Conservation (phyloP, 2,888 invertebrate genomes). For the Drosophila merina region DNA sequence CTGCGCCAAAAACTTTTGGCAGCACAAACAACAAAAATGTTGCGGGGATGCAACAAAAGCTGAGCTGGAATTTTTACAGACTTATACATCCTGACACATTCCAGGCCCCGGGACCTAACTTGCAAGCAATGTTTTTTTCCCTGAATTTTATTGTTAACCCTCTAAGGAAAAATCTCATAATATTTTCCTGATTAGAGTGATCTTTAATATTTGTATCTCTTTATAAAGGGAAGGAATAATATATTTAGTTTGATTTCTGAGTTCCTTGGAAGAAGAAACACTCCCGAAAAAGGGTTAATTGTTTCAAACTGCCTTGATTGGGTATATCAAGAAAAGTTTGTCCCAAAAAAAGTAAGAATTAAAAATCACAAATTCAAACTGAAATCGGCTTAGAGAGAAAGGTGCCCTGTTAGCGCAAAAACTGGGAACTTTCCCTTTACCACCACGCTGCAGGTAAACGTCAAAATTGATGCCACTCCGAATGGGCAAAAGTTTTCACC, state of each 20-base stretch:
- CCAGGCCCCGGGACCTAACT: slow-evolving; percentile 43
- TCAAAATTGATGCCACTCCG: slow-evolving; percentile 82
- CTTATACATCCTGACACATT: slow-evolving; percentile 65
- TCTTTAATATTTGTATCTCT: neutral
- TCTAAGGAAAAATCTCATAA: neutral
- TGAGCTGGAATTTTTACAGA: slow-evolving; percentile 63
- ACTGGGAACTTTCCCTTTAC: slow-evolving; percentile 52
- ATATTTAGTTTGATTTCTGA: neutral
- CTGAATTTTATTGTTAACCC: neutral
- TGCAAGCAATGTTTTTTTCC: slow-evolving; percentile 24
- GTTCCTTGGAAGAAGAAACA: neutral
- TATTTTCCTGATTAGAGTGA: neutral
- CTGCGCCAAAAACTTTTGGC: slow-evolving; percentile 71
- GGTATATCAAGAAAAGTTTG: slow-evolving; percentile 61
- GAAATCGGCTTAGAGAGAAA: slow-evolving; percentile 59
- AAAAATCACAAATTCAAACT: slow-evolving; percentile 27
- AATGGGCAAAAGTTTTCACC: slow-evolving; percentile 63
- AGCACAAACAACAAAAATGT: slow-evolving; percentile 28
- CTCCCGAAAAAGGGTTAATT: slow-evolving; percentile 3
- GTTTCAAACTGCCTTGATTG: slow-evolving; percentile 41
- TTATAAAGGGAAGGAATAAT: neutral
- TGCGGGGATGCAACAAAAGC: slow-evolving; percentile 35
- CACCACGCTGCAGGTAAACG: slow-evolving; percentile 81
- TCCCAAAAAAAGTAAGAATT: slow-evolving; percentile 26
- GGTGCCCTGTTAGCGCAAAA: slow-evolving; percentile 38